Evolutionary conservation across 2,888 invertebrate species (phyloP).

Genomic region (Noctua comes): DNA sequence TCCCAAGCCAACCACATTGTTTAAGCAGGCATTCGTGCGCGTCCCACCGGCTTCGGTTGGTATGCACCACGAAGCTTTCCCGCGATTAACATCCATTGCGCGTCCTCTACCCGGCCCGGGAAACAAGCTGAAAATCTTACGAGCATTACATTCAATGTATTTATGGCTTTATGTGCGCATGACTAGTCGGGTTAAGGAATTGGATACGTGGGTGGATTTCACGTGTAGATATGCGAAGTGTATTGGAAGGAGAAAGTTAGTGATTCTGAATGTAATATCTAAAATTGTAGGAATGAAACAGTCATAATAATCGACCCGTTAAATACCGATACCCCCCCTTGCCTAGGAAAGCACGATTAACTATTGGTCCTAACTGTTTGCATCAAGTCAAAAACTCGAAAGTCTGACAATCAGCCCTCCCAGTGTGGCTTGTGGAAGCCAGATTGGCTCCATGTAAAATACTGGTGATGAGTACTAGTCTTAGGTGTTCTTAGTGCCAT

Average conservation of each 20-base stretch:
- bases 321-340: background rate
- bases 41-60: background rate
- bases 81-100: slow-evolving; percentile 49
- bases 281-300: background rate
- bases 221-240: background rate
- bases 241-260: background rate
- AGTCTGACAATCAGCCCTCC: background rate
- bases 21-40: slow-evolving; percentile 14
- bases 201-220: slow-evolving; percentile 11
- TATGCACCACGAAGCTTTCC: slow-evolving; percentile 26
- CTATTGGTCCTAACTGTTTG: background rate
- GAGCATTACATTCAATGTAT: slow-evolving; percentile 57
- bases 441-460: background rate
- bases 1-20: background rate
- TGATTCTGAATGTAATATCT: background rate
- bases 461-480: background rate
- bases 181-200: slow-evolving; percentile 10
- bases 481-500: background rate
- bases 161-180: slow-evolving; percentile 31
- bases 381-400: background rate
- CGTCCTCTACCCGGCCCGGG: slow-evolving; percentile 19
- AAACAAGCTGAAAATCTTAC: slow-evolving; percentile 23
- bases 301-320: background rate
- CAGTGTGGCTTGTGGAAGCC: background rate
- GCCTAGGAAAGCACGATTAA: background rate